phyloP scores from a whole-genome alignment of 2,113 vertebrate genomes.

The Zingel zingel region DNA sequence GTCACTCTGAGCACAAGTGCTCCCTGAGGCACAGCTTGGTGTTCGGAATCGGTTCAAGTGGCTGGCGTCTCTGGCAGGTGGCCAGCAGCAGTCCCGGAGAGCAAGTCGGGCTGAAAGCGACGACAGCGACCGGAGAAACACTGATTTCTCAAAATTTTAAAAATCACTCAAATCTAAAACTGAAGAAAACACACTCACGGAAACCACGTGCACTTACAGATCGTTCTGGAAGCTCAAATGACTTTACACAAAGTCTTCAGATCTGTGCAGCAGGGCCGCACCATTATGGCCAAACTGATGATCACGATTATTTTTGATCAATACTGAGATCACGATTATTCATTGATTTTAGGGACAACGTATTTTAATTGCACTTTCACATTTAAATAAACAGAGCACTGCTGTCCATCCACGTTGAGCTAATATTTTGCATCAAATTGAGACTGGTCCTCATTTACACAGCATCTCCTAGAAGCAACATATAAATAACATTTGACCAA shows the following conservation, averaged over 20 bases:
- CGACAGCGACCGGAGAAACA: background rate
- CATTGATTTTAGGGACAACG: no score
- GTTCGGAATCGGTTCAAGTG: slow-evolving; percentile 7
- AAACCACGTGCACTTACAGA: background rate
- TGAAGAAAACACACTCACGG: background rate
- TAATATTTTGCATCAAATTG: no score
- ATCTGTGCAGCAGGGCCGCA: background rate
- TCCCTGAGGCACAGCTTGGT: background rate
- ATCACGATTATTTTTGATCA: no score
- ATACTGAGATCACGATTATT: no score
- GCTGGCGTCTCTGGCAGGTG: slow-evolving; percentile 37
- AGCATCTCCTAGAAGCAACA: no score
- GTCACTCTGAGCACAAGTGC: background rate
- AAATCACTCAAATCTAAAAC: no score
- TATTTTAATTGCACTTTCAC: no score
- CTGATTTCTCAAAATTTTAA: background rate
- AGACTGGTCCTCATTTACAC: no score
- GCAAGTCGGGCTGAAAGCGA: background rate
- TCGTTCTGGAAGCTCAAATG: background rate
- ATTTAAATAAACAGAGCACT: no score
- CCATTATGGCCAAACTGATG: no score
- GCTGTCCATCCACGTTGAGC: no score
- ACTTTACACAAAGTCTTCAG: background rate
- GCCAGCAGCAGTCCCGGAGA: slow-evolving; percentile 43
- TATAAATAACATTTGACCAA: no score